phyloP scores from a whole-genome alignment of 2,888 invertebrate genomes.

The Mesoligia furuncula region DNA sequence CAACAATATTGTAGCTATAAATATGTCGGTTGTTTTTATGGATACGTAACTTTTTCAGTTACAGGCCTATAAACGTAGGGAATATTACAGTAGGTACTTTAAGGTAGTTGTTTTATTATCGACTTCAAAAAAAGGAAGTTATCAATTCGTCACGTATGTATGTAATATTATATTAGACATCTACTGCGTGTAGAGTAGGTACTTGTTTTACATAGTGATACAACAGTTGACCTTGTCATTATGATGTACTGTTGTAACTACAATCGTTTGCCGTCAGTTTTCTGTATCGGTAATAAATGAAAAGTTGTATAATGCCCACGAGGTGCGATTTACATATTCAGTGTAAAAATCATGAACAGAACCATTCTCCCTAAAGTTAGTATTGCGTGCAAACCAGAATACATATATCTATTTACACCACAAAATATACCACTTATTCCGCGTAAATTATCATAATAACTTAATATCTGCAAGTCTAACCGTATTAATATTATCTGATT shows the following conservation, averaged over 20 bases:
- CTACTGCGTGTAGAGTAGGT: not conserved
- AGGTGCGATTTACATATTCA: not conserved
- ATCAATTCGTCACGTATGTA: no score
- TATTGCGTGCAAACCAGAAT: conserved; percentile 11
- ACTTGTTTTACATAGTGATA: not conserved
- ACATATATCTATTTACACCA: conserved; percentile 4
- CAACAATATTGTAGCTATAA: conserved; percentile 27
- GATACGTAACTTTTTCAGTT: conserved; percentile 14
- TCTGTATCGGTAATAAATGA: not conserved
- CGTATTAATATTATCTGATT: conserved; percentile 50
- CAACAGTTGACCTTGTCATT: no score
- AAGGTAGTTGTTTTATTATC: not conserved
- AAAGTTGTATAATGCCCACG: not conserved
- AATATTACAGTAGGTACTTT: not conserved
- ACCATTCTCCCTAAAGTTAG: not conserved
- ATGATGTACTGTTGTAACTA: no score
- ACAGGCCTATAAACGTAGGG: not conserved
- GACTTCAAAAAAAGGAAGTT: no score
- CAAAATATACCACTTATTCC: conserved; percentile 1
- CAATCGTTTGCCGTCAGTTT: no score
- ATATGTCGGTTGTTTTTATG: conserved; percentile 13
- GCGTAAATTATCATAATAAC: conserved; percentile 53
- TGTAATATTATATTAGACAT: not conserved
- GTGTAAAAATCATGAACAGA: not conserved
- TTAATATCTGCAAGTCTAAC: conserved; percentile 44